These are phyloP conservation scores for Hesperophylax magnus DNA, from an alignment of 1,140 invertebrate genomes.

Conservation along the genomic window DNA sequence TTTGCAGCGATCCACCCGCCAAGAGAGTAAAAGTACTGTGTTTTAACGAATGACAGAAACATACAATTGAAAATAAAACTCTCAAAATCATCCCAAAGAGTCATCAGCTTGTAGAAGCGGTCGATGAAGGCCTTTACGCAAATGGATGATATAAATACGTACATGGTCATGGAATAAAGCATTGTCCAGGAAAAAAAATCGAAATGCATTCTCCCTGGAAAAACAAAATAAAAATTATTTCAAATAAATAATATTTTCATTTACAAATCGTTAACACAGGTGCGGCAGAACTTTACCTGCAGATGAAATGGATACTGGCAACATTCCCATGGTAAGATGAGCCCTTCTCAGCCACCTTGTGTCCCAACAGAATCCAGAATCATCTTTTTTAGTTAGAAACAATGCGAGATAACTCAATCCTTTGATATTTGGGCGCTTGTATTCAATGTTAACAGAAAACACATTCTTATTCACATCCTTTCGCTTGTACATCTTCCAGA, in stretches of 20 bases:
- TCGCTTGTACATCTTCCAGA: too few species aligned
- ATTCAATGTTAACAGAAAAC: not conserved
- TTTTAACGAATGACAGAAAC: conserved; percentile 52
- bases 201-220: conserved; percentile 46
- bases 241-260: not conserved
- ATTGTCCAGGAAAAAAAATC: conserved; percentile 30
- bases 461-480: not conserved
- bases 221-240: not conserved
- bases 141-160: conserved; percentile 9
- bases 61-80: conserved; percentile 49
- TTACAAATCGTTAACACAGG: not conserved
- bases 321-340: conserved; percentile 40
- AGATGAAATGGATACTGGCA: conserved; percentile 23
- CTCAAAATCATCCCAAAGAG: conserved; percentile 41
- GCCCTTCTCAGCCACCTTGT: conserved; percentile 40
- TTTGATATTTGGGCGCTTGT: not conserved
- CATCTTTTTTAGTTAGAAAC: not conserved
- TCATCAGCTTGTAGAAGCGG: conserved; percentile 42
- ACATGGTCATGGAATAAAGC: conserved; percentile 42
- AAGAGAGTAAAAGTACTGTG: conserved; percentile 47
- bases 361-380: conserved; percentile 33
- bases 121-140: conserved; percentile 31
- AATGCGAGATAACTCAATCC: conserved; percentile 4
- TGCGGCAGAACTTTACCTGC: not conserved
- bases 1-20: conserved; percentile 43